Evolutionary conservation across 2,113 vertebrate genomes (phyloP).

Genomic region (Prunella himalayana): DNA sequence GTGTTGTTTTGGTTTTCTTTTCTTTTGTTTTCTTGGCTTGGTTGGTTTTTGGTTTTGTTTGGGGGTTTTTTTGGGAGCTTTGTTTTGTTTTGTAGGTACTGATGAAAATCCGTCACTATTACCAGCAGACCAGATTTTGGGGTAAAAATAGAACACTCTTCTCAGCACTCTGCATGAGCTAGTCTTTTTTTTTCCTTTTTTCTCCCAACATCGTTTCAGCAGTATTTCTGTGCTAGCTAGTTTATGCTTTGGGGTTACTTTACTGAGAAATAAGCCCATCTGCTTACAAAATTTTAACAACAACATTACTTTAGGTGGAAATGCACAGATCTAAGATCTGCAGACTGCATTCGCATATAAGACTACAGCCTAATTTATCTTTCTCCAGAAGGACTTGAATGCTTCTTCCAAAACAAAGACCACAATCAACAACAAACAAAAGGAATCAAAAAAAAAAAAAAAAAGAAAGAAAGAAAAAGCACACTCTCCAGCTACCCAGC

Average conservation of each 20-base stretch:
- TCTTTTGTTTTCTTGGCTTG: neutral
- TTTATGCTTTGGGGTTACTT: slow-evolving; percentile 36
- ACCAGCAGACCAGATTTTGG: neutral
- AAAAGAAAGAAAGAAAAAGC: neutral
- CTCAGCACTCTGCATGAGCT: neutral
- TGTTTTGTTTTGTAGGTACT: neutral
- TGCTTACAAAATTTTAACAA: slow-evolving; percentile 20
- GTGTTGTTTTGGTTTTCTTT: neutral
- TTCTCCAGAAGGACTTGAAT: neutral
- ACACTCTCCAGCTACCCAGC: neutral
- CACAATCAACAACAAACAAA: neutral
- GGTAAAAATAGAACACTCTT: slow-evolving; percentile 24
- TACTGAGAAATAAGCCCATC: neutral
- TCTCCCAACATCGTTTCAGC: neutral
- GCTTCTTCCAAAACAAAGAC: neutral
- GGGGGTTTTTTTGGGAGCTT: neutral
- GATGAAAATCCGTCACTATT: neutral
- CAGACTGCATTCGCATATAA: neutral
- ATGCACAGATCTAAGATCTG: neutral
- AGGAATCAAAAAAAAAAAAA: neutral
- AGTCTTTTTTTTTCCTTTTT: neutral
- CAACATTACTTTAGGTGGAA: neutral
- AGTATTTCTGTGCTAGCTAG: neutral
- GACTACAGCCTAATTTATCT: neutral
- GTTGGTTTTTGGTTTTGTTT: neutral